Base-by-base conservation (phyloP, 2,888 invertebrate genomes). In the Elgonia sp. region DNA sequence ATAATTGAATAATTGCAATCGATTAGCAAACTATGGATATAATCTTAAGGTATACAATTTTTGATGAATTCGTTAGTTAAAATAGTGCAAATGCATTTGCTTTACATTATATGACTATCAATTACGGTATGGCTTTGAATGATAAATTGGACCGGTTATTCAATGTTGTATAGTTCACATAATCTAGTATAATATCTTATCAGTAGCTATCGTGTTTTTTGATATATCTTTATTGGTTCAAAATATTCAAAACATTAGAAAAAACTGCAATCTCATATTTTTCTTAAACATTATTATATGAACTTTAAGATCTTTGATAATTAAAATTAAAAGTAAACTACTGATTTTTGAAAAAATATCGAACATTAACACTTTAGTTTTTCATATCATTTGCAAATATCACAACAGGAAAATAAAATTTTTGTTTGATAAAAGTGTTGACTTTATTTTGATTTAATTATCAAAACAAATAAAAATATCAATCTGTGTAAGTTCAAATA, bases 131-230 rank as follows among this genome's bases (percentile, higher is more conserved):
- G 82, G 80, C 82, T 83, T 89, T 87, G 86, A 87, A 87, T 89
- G 90, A 90, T 86, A 89, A 89, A 82, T 84, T 82, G 86, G 50
- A 83, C 84, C 79, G 86, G 69, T 83, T 79, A 84, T 69, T 77
- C 69, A 89, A 73, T 42, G 63, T 76, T 57, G 73, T 20, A 81
- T 84, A n/a, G n/a, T n/a, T n/a, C n/a, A n/a, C n/a, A n/a, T n/a
- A n/a, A n/a, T n/a, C n/a, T n/a, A n/a, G n/a, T n/a, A n/a, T n/a
- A n/a, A n/a, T n/a, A n/a, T n/a, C n/a, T n/a, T n/a, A n/a, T n/a
- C n/a, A n/a, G n/a, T n/a, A n/a, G n/a, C n/a, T n/a, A n/a, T n/a
- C n/a, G n/a, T n/a, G n/a, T n/a, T n/a, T n/a, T n/a, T n/a, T n/a
- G n/a, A 42, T 76, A 87, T 77, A 60, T 70, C 80, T 87, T 84